Base-by-base conservation (phyloP, 2,797 vertebrate genomes). In the Eremophila alpestris region DNA sequence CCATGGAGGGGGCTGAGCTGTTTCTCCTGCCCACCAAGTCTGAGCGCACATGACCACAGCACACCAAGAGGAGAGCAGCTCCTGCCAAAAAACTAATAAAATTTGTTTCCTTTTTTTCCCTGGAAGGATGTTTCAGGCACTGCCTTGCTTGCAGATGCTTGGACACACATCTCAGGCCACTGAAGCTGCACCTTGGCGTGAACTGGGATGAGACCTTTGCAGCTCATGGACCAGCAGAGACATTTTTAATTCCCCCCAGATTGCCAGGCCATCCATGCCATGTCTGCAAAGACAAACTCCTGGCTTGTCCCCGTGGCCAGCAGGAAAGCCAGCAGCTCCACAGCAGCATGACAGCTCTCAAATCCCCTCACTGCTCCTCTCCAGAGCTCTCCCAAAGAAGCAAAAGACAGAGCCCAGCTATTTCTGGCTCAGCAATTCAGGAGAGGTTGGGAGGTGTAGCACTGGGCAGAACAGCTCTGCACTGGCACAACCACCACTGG, bases 311-410 rank as follows among this genome's bases (percentile, higher is more conserved):
- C 40, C 51, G n/a, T 13, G 45, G 51, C 21, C 36, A 34, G 41
- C 45, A 59, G 73, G 40, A 68, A 60, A 90, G 27, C 32, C 83
- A 79, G 64, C 27, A 70, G 7, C 41, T 43, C 45, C 24, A 10
- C 0, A 0, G 62, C 78, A 86, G 58, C 3, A 0, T 2, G 6
- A 58, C 1, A 2, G 67, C 32, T 58, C 41, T 56, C 0, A 0
- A 55, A 30, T 22, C 38, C 34, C 55, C 19, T 18, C 0, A 0
- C 73, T 58, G 46, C 36, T 41, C 41, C 67, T 55, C 74, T 63
- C 54, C 80, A 71, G 69, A 73, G 55, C 59, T 69, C 70, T 70
- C 55, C 49, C 12, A 1, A 19, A 30, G 27, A 6, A 3, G 30
- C 3, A 3, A 24, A 30, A 41, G 24, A 23, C 79, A 77, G 17